phyloP scores from a whole-genome alignment of 2,888 invertebrate genomes.

The Hedya salicella region DNA sequence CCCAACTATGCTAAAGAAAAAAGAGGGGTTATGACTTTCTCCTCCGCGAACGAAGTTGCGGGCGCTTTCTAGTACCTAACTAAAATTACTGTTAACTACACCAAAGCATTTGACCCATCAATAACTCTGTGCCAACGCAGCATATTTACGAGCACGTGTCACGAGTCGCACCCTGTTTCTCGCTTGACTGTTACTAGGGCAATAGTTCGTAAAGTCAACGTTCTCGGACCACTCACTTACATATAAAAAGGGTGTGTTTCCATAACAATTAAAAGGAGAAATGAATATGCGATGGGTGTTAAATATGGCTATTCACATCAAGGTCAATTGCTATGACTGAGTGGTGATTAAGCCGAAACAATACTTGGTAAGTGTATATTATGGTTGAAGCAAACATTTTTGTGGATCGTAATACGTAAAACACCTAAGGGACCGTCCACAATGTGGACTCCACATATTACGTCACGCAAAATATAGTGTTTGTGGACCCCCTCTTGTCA shows the following conservation, averaged over 20 bases:
- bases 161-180: slow-evolving; percentile 22
- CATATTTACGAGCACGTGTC: slow-evolving; percentile 6
- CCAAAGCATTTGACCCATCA: neutral
- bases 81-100: neutral
- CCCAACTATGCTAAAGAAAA: too few relatives aligned
- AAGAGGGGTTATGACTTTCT: too few relatives aligned
- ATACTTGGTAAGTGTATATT: neutral
- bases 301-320: slow-evolving; percentile 25
- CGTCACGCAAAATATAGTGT: too few relatives aligned
- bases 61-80: too few relatives aligned
- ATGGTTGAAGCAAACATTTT: neutral
- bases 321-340: slow-evolving; percentile 23
- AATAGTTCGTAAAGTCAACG: slow-evolving; percentile 35
- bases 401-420: too few relatives aligned
- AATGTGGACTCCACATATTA: too few relatives aligned
- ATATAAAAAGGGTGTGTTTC: slow-evolving; percentile 30
- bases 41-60: too few relatives aligned
- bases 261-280: neutral
- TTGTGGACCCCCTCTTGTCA: too few relatives aligned
- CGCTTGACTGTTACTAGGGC: slow-evolving; percentile 19
- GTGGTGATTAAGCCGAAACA: slow-evolving; percentile 32
- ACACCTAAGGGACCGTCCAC: too few relatives aligned
- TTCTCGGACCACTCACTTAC: slow-evolving; percentile 13
- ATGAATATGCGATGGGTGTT: slow-evolving; percentile 12
- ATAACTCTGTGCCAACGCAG: slow-evolving; percentile 5